phyloP scores from a whole-genome alignment of 2,888 invertebrate species.

The Steinernema carpocapsae region DNA sequence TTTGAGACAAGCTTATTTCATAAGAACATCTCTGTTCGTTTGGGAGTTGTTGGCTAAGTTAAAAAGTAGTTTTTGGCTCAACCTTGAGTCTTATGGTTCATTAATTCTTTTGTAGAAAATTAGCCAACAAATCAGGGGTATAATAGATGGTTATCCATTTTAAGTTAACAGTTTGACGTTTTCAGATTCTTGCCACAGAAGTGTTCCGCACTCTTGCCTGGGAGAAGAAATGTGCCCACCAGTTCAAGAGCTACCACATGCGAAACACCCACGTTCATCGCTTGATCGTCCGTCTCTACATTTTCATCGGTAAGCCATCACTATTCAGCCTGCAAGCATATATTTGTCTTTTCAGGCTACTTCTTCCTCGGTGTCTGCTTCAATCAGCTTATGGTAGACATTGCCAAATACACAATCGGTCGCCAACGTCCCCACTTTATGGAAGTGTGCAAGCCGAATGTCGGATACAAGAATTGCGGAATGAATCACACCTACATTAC shows the following conservation, averaged over 20 bases:
- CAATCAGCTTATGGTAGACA: constrained; percentile 77
- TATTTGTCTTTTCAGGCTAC: constrained; percentile 56
- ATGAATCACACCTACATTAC: constrained; percentile 54
- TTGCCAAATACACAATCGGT: constrained; percentile 88
- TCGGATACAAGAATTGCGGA: constrained; percentile 51
- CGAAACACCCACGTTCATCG: constrained; percentile 61
- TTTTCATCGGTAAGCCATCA: constrained; percentile 56
- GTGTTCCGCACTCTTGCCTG: constrained; percentile 63
- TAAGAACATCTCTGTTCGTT: neutral
- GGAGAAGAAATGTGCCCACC: constrained; percentile 58
- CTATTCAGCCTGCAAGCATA: neutral
- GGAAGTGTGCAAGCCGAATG: constrained; percentile 80
- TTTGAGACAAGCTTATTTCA: constrained; percentile 29
- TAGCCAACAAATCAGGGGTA: no score
- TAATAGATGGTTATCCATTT: no score
- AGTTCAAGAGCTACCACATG: constrained; percentile 62
- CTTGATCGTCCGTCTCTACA: constrained; percentile 65
- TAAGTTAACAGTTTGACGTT: no score
- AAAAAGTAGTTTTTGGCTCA: no score
- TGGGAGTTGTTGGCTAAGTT: no score
- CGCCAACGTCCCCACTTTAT: constrained; percentile 92
- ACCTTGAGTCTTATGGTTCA: no score
- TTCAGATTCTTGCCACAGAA: constrained; percentile 64
- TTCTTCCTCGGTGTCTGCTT: constrained; percentile 69
- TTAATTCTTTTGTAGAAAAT: no score